A percentile compares a stretch with the other conserved stretches of the same genome.
These are phyloP conservation scores for Otolemur garnettii DNA, from an alignment of 2,113 vertebrate species.

Conservation along the genomic window DNA sequence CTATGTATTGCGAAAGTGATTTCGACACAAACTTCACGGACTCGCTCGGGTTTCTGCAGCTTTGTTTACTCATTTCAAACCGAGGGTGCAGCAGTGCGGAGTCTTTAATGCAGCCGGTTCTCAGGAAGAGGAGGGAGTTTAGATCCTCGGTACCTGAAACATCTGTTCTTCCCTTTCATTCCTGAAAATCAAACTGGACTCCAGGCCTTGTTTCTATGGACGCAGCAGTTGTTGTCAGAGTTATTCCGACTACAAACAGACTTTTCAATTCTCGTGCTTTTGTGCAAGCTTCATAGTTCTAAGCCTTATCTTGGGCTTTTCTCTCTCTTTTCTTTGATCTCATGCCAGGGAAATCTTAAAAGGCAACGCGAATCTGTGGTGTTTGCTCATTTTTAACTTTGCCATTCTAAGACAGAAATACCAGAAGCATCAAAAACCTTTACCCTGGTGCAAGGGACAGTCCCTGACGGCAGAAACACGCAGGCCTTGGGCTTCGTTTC, in stretches of 20 bases:
- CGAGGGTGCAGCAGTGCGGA: neutral
- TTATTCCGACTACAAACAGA: conserved; percentile 84
- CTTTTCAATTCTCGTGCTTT: conserved; percentile 80
- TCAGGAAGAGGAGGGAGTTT: conserved; percentile 47
- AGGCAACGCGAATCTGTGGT: conserved; percentile 74
- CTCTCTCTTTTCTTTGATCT: conserved; percentile 86
- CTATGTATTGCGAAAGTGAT: neutral
- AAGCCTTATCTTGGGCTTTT: conserved; percentile 85
- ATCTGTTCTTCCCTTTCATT: conserved; percentile 78
- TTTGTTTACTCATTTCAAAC: conserved; percentile 62
- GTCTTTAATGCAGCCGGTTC: neutral
- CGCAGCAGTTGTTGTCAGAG: conserved; percentile 78
- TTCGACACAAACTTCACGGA: neutral
- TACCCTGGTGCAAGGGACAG: neutral
- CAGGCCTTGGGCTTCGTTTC: neutral
- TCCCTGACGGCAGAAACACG: neutral
- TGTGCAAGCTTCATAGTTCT: conserved; percentile 82
- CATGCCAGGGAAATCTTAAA: conserved; percentile 83
- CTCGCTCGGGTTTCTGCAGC: neutral
- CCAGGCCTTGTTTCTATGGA: conserved; percentile 82
- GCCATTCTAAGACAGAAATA: conserved; percentile 54
- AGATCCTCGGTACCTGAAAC: conserved; percentile 68
- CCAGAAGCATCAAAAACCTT: conserved; percentile 50
- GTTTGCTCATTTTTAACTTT: conserved; percentile 83
- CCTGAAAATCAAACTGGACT: conserved; percentile 64